Percentiles rank a stretch among this genome's conserved stretches.
phyloP scores from a whole-genome alignment of 2,113 vertebrate species.

The Lagopus leucura region DNA sequence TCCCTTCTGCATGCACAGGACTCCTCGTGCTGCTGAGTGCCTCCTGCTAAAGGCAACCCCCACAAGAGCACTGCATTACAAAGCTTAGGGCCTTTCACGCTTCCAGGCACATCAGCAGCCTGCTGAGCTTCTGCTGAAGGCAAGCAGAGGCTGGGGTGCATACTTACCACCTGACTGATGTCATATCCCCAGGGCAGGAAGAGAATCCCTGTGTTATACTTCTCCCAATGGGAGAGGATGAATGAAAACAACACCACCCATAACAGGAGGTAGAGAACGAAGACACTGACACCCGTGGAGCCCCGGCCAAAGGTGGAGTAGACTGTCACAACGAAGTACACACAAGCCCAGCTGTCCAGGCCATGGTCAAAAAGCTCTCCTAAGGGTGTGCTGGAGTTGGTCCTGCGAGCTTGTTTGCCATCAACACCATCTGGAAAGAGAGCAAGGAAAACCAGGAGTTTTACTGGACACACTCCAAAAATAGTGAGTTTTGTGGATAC shows the following conservation, averaged over 20 bases:
- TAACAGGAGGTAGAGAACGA: constrained; percentile 90
- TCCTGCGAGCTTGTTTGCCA: constrained; percentile 95
- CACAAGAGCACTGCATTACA: accelerated
- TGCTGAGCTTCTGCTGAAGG: neutral
- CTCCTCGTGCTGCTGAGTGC: no score
- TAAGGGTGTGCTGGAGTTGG: constrained; percentile 94
- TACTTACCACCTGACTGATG: constrained; percentile 96
- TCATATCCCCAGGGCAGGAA: constrained; percentile 99
- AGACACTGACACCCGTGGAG: constrained; percentile 88
- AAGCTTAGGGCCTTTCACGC: neutral
- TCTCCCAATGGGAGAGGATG: constrained; percentile 99
- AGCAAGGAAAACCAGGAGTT: neutral
- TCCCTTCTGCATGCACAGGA: neutral
- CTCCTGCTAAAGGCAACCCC: neutral
- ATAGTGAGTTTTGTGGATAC: neutral
- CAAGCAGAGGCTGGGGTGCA: accelerated
- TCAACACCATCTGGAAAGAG: constrained; percentile 90
- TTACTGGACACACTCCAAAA: neutral
- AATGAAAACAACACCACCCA: constrained; percentile 99
- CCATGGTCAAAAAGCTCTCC: constrained; percentile 99
- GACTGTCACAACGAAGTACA: constrained; percentile 96
- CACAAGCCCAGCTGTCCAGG: constrained; percentile 97
- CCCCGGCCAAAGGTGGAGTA: constrained; percentile 97
- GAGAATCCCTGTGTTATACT: constrained; percentile 97
- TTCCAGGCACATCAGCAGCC: neutral